Percentiles rank a stretch among this genome's conserved stretches.
Evolutionary conservation across 2,888 invertebrate genomes (phyloP).

Genomic region (Beris chalybata): DNA sequence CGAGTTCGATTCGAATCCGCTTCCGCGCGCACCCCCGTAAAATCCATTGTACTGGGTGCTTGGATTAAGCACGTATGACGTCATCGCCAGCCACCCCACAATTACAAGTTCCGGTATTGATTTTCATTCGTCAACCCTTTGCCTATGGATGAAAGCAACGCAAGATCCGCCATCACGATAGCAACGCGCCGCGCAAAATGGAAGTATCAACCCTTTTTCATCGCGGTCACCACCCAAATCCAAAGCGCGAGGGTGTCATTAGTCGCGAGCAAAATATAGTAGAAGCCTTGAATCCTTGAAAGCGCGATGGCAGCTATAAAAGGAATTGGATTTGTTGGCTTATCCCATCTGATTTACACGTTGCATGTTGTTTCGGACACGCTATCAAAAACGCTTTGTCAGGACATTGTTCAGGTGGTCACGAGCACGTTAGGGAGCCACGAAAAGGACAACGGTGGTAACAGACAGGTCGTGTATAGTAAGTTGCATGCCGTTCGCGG

Average conservation of each 20-base stretch:
- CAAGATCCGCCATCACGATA: too few species aligned
- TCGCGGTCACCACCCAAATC: too few species aligned
- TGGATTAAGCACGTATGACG: conserved; percentile 6
- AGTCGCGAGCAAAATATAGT: too few species aligned
- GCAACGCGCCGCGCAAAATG: too few species aligned
- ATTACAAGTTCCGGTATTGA: conserved; percentile 5
- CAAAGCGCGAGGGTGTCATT: too few species aligned
- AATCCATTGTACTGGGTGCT: conserved; percentile 25
- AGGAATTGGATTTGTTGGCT: too few species aligned
- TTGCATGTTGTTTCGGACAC: too few species aligned
- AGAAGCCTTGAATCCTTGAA: too few species aligned
- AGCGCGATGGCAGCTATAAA: too few species aligned
- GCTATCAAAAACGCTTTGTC: neutral
- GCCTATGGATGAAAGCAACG: neutral
- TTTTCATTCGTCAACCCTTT: conserved; percentile 5
- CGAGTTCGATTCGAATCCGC: conserved; percentile 19
- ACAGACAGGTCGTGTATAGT: too few species aligned
- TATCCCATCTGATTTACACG: too few species aligned
- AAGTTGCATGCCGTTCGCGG: neutral
- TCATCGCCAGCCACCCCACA: conserved; percentile 13
- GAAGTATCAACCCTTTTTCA: too few species aligned
- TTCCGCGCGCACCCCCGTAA: conserved; percentile 15
- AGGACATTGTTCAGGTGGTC: neutral
- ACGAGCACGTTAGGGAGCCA: conserved; percentile 4
- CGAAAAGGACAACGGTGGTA: neutral